Evolutionary conservation across 2,797 vertebrate genomes (phyloP), one percentile per base, ranked within the genome.

Genomic region (Cynodonichthys magdalenae): DNA sequence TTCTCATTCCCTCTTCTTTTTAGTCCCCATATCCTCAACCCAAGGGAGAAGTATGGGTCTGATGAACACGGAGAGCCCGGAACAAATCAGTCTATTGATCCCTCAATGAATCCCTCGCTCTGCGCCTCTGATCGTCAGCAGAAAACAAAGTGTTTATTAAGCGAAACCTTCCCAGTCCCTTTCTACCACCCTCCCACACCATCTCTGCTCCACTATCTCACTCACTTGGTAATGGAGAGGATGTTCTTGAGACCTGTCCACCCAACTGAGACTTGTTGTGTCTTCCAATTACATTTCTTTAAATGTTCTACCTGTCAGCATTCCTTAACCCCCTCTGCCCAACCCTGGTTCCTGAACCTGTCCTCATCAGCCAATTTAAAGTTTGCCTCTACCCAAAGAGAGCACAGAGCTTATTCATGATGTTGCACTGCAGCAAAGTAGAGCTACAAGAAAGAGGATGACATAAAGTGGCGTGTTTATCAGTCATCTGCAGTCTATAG

Each of bases 91-190:
- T 78, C 75, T 77, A 93, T 93, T 69, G 89, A 93, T 91, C 85
- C 63, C 61, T 71, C 79, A 61, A 80, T 75, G 78, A 83, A 87
- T 86, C 87, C 77, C 68, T 73, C 15, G 59, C 66, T 80, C 86
- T 66, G 69, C 77, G 70, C 75, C 84, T 88, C 80, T 85, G 77
- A 89, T 90, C 83, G 84, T 92, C 92, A 93, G 90, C 91, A 91
- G 80, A 90, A 92, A 93, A 91, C 91, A 86, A 92, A 93, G 90
- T 93, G 92, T 91, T 92, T 90, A 89, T 93, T 88, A 90, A 89
- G 89, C 85, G 78, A 90, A 92, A 90, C 82, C 86, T 85, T 91
- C 84, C 81, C 68, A 74, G 81, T 87, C 79, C 80, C 70, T 52
- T 49, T 55, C 71, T 39, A 1, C 24, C 52, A 46, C 45, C 51